A percentile compares a stretch with the other conserved stretches of the same genome.
Conservation (phyloP, 2,113 vertebrate genomes). For the Notarius quadriscutis region DNA sequence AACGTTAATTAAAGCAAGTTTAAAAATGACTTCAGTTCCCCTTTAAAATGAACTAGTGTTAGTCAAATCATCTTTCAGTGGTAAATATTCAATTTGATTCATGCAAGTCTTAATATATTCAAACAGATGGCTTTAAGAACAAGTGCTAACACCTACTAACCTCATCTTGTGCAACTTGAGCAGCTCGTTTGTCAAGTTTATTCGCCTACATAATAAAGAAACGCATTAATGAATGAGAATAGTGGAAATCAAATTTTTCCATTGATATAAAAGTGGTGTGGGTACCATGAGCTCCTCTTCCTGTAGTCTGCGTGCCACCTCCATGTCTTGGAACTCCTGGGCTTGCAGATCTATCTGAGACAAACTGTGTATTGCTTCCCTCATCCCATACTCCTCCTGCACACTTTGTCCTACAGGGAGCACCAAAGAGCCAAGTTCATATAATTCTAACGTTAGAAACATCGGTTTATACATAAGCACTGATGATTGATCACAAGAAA, state of each 20-base stretch:
- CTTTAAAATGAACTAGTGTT: too few species aligned
- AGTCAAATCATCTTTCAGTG: background rate
- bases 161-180: slow-evolving; percentile 79
- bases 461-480: background rate
- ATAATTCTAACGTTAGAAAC: background rate
- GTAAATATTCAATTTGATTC: background rate
- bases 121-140: background rate
- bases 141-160: slow-evolving; percentile 67
- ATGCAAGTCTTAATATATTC: background rate
- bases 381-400: slow-evolving; percentile 65
- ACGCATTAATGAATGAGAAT: background rate
- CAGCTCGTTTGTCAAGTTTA: slow-evolving; percentile 64
- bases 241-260: background rate
- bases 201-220: slow-evolving; percentile 63
- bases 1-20: too few species aligned
- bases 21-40: too few species aligned
- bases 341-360: slow-evolving; percentile 69
- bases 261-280: background rate
- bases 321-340: slow-evolving; percentile 85
- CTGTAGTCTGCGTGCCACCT: slow-evolving; percentile 89
- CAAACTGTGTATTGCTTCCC: slow-evolving; percentile 72
- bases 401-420: slow-evolving; percentile 62
- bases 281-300: slow-evolving; percentile 89
- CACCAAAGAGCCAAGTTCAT: background rate
- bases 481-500: background rate